A percentile compares a stretch with the other conserved stretches of the same genome.
These are phyloP conservation scores for Dione vanillae DNA, from an alignment of 2,888 invertebrate species.

Conservation along the genomic window DNA sequence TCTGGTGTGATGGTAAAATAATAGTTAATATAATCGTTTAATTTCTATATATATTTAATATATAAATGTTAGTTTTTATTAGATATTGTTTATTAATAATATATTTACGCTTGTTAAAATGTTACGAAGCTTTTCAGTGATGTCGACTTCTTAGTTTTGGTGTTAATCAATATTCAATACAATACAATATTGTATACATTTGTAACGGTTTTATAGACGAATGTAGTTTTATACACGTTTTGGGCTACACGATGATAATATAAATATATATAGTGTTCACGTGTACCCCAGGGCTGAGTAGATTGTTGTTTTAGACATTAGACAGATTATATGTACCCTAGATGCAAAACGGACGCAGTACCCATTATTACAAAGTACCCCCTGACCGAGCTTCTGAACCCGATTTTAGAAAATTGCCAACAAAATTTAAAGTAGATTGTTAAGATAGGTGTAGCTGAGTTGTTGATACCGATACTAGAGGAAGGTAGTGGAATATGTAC, in stretches of 20 bases:
- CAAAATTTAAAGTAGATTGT: constrained; percentile 54
- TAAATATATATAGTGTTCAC: not conserved
- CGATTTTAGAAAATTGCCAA: constrained; percentile 71
- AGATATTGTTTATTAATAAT: constrained; percentile 35
- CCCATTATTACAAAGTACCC: constrained; percentile 38
- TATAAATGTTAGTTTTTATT: constrained; percentile 35
- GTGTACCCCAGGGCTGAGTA: constrained; percentile 47
- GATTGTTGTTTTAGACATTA: constrained; percentile 65
- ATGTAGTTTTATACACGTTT: constrained; percentile 61
- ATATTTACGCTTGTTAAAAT: constrained; percentile 51
- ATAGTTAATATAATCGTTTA: not conserved
- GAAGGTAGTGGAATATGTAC: constrained; percentile 8
- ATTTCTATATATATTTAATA: constrained; percentile 6
- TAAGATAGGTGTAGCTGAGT: constrained; percentile 48
- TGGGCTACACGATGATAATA: constrained; percentile 46
- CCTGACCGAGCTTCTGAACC: constrained; percentile 70
- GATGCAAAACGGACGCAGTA: constrained; percentile 53
- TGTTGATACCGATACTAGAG: constrained; percentile 36
- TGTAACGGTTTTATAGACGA: constrained; percentile 73
- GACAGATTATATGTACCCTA: constrained; percentile 60
- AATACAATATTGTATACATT: constrained; percentile 74
- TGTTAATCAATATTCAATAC: constrained; percentile 62
- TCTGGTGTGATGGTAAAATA: not conserved
- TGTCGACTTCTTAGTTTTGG: constrained; percentile 60
- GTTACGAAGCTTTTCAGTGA: constrained; percentile 58